phyloP scores from a whole-genome alignment of 2,113 vertebrate genomes.

The Pseudolaguvia tuberculata region DNA sequence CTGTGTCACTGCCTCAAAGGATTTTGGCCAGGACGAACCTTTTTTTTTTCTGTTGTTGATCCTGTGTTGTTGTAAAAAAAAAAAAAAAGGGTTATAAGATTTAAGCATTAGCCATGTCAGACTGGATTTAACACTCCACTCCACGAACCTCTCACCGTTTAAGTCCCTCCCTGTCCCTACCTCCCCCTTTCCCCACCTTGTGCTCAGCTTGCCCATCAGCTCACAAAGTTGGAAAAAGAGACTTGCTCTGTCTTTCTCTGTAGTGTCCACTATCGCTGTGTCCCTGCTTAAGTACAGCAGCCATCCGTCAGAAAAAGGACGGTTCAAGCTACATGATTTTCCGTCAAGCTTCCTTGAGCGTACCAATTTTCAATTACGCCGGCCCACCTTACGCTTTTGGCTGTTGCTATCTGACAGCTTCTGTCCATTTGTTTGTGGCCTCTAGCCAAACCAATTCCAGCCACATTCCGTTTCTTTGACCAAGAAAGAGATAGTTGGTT shows the following conservation, averaged over 20 bases:
- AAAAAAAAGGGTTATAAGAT: conserved; percentile 66
- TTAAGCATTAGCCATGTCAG: conserved; percentile 67
- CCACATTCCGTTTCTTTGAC: conserved; percentile 60
- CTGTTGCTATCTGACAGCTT: conserved; percentile 54
- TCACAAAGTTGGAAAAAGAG: conserved; percentile 19
- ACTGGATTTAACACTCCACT: conserved; percentile 73
- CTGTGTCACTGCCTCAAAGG: conserved; percentile 90
- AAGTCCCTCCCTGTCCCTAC: too few relatives aligned
- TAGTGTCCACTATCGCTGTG: conserved; percentile 46
- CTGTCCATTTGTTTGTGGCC: conserved; percentile 69
- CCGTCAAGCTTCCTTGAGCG: conserved; percentile 73
- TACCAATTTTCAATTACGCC: conserved; percentile 75
- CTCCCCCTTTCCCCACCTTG: conserved; percentile 29
- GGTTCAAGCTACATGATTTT: conserved; percentile 54
- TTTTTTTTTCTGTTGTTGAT: conserved; percentile 92
- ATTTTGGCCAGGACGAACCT: conserved; percentile 80
- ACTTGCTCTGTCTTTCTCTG: conserved; percentile 38
- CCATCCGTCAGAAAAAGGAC: conserved; percentile 55
- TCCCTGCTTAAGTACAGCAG: conserved; percentile 50
- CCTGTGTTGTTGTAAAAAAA: conserved; percentile 74
- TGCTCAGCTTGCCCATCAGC: conserved; percentile 30
- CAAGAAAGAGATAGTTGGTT: conserved; percentile 61
- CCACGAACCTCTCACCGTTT: conserved; percentile 48
- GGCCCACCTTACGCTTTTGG: conserved; percentile 61
- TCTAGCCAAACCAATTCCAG: conserved; percentile 64